phyloP scores from a whole-genome alignment of 1,140 invertebrate genomes.

The Melitaea cinxia region DNA sequence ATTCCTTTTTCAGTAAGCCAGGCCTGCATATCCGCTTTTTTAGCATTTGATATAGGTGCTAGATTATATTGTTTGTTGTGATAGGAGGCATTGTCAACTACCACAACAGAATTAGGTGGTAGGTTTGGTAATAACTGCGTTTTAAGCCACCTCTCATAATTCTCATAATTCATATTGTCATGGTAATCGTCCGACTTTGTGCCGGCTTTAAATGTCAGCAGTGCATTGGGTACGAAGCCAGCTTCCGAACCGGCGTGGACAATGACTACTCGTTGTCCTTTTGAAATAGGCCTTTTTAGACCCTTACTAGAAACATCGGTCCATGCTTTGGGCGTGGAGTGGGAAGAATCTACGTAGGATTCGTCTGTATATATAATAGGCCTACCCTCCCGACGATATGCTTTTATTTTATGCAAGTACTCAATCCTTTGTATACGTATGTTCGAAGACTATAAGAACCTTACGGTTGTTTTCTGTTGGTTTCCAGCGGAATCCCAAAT shows the following conservation, averaged over 20 bases:
- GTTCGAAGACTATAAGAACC: constrained; percentile 14
- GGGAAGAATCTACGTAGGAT: constrained; percentile 14
- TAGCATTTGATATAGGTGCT: too few species aligned
- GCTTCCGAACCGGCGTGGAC: constrained; percentile 35
- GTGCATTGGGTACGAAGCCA: constrained; percentile 36
- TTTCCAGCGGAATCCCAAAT: constrained; percentile 27
- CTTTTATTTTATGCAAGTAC: constrained; percentile 24
- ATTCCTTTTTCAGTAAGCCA: too few species aligned
- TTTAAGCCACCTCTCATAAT: constrained; percentile 36
- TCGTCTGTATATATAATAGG: constrained; percentile 33
- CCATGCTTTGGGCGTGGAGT: constrained; percentile 11
- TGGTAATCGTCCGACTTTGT: constrained; percentile 38
- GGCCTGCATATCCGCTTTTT: too few species aligned
- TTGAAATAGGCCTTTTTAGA: constrained; percentile 5
- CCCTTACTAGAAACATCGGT: background rate
- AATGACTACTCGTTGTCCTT: constrained; percentile 33
- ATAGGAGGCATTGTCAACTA: too few species aligned
- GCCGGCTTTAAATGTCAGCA: constrained; percentile 37
- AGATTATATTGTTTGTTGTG: too few species aligned
- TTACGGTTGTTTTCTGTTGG: constrained; percentile 23
- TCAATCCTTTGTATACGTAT: constrained; percentile 17
- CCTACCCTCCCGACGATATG: constrained; percentile 23
- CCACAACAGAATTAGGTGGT: constrained; percentile 23
- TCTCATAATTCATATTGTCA: constrained; percentile 39
- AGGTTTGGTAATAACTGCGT: constrained; percentile 39